Percentiles rank a stretch among this genome's conserved stretches.
Evolutionary conservation across 2,113 vertebrate genomes (phyloP).

Genomic region (Elachura formosa): DNA sequence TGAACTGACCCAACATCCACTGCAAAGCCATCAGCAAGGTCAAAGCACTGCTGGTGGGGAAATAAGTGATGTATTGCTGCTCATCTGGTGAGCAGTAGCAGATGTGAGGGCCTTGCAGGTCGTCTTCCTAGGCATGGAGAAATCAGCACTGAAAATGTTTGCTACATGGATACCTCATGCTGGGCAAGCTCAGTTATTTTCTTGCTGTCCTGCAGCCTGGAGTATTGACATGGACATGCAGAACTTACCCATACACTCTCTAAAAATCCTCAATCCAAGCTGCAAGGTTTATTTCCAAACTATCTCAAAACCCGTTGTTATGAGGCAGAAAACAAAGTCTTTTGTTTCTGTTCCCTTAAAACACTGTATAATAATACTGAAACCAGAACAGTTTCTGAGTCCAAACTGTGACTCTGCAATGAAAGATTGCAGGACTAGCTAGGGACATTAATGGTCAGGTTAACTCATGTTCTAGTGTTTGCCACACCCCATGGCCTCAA

Average conservation of each 20-base stretch:
- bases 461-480: neutral
- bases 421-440: neutral
- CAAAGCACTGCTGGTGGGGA: neutral
- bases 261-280: neutral
- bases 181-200: neutral
- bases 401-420: neutral
- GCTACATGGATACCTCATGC: neutral
- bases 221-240: neutral
- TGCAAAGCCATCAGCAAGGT: neutral
- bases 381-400: neutral
- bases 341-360: neutral
- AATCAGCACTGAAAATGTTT: neutral
- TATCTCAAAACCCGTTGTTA: neutral
- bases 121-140: neutral
- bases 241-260: neutral
- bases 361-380: neutral
- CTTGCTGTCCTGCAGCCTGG: neutral
- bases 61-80: neutral
- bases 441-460: neutral
- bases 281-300: neutral
- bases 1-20: neutral
- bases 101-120: neutral
- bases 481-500: fast-evolving
- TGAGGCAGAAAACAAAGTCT: neutral
- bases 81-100: neutral